These are phyloP conservation scores for Parambassis ranga DNA, from an alignment of 2,797 vertebrate genomes.

Conservation along the genomic window DNA sequence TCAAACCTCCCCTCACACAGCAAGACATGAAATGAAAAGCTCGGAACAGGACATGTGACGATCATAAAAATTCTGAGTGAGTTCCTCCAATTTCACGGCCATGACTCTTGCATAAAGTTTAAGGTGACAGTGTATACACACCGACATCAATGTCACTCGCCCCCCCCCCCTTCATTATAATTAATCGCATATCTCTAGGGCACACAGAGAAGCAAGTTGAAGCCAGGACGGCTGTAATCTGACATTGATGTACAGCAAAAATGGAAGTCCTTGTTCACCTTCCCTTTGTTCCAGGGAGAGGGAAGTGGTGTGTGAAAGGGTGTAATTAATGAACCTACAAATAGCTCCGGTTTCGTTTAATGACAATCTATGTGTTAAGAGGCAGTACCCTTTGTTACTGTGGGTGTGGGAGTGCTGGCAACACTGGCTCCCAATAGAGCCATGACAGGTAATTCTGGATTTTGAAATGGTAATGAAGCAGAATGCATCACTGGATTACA, in stretches of 20 bases:
- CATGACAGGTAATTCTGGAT: constrained; percentile 74
- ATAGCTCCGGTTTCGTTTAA: constrained; percentile 75
- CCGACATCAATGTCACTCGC: constrained; percentile 56
- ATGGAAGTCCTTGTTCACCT: constrained; percentile 76
- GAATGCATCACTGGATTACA: constrained; percentile 62
- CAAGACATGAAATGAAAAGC: constrained; percentile 13
- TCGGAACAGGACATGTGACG: constrained; percentile 14
- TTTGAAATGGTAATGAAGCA: constrained; percentile 75
- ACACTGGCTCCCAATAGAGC: constrained; percentile 63
- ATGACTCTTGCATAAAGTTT: constrained; percentile 65
- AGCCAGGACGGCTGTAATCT: constrained; percentile 61
- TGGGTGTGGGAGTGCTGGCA: constrained; percentile 57
- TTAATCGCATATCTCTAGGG: constrained; percentile 72
- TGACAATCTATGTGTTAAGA: constrained; percentile 79
- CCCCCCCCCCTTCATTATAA: constrained; percentile 57
- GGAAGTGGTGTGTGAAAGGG: constrained; percentile 75
- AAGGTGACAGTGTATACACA: constrained; percentile 60
- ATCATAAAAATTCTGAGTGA: constrained; percentile 40
- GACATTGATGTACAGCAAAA: constrained; percentile 76
- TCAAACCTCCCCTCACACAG: constrained; percentile 8
- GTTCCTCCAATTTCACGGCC: constrained; percentile 64
- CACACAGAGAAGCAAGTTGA: constrained; percentile 27
- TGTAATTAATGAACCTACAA: constrained; percentile 80
- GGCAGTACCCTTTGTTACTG: constrained; percentile 71
- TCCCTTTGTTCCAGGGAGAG: constrained; percentile 66